These are phyloP conservation scores for Campaea margaritaria DNA, from an alignment of 2,888 invertebrate species.

Conservation along the genomic window DNA sequence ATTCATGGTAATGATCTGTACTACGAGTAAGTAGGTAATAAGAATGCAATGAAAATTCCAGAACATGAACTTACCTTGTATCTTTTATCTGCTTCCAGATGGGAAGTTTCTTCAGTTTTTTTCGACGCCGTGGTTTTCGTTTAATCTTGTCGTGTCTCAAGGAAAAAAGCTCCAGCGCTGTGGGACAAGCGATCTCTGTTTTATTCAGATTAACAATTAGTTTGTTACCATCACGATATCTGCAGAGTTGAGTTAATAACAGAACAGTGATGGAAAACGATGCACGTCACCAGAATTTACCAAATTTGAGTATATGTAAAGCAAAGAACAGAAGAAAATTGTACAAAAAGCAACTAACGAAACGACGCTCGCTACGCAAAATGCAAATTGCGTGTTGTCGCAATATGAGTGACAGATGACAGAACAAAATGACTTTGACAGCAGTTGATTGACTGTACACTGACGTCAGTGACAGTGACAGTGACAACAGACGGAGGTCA, in stretches of 20 bases:
- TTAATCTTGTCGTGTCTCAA: slow-evolving; percentile 47
- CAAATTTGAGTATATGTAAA: slow-evolving; percentile 5
- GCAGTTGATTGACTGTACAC: no score
- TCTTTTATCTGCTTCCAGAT: slow-evolving; percentile 63
- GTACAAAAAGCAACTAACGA: slow-evolving; percentile 21
- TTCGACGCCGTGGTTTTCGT: slow-evolving; percentile 72
- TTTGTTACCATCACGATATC: slow-evolving; percentile 20
- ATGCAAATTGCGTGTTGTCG: not conserved
- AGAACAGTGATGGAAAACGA: slow-evolving; percentile 2
- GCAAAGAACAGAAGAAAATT: slow-evolving; percentile 24
- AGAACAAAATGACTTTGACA: not conserved
- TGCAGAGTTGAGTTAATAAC: not conserved
- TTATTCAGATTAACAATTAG: slow-evolving; percentile 11
- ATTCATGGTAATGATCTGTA: no score
- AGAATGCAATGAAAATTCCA: not conserved
- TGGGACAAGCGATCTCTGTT: slow-evolving; percentile 8
- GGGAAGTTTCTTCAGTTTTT: slow-evolving; percentile 64
- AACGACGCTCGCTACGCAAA: not conserved
- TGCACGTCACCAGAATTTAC: slow-evolving; percentile 35
- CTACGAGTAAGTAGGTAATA: no score
- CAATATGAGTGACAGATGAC: not conserved
- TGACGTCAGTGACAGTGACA: no score
- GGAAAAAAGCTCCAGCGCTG: slow-evolving; percentile 49
- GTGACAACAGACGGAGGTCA: no score
- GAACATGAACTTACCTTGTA: slow-evolving; percentile 57